Evolutionary conservation across 2,797 vertebrate species (phyloP), one percentile per base, ranked within the genome.

Genomic region (Danio aesculapii): DNA sequence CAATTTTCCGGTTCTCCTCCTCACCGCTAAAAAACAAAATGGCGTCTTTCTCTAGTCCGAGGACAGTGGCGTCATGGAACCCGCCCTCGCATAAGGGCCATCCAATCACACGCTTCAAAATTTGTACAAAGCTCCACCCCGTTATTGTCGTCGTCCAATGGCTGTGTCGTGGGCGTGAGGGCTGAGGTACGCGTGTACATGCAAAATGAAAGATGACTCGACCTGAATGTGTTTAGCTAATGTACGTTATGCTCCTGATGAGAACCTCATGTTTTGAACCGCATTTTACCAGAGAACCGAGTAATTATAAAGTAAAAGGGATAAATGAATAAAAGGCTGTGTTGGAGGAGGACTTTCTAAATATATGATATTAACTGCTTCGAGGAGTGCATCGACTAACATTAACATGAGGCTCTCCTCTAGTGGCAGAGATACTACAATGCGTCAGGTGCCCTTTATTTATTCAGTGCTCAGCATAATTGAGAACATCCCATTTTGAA

Each of bases 21-120:
- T 84, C 86, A 78, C 88, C 88, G 86, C 87, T 87, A 86, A 88
- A n/a, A 87, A 87, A 90, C 84, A 92, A 93, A 93, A 92, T 92
- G 93, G 91, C 91, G 91, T 89, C 89, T 85, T 89, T 90, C 88
- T 86, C 84, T 77, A 78, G 72, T 79, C 76, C 67, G 59, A 82
- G 81, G 52, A 79, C 73, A 55, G 81, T 82, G 80, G 85, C 87
- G 87, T 88, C 87, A 88, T 79, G 57, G 66, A 74, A 77, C 74
- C 81, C 79, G 74, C 84, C 85, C 75, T 69, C 63, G 39, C 50
- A 19, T 39, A 50, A 16, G 9, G 46, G 41, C 43, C 41, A 16
- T 52, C 90, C 87, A 88, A 91, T 89, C 82, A 62, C 6, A 3
- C 77, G 58, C 13, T 68, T 41, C 57, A 61, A 69, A 84, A 17